Evolutionary conservation across 2,113 vertebrate genomes (phyloP).

Genomic region (Patagioenas fasciata): DNA sequence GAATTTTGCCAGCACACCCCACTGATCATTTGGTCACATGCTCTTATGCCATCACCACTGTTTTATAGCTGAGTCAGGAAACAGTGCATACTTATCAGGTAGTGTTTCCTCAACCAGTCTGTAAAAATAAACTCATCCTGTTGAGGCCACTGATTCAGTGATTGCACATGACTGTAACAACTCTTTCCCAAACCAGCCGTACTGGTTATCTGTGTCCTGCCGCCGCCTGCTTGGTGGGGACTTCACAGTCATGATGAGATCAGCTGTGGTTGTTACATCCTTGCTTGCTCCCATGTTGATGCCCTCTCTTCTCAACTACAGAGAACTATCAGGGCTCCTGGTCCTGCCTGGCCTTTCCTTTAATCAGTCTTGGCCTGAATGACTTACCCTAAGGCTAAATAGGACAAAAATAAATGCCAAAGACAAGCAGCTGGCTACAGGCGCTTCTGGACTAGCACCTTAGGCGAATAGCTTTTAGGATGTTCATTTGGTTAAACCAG

Average conservation of each 20-base stretch:
- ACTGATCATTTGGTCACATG: neutral
- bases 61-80: neutral
- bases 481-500: neutral
- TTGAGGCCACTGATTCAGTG: neutral
- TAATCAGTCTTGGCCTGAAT: neutral
- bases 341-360: neutral
- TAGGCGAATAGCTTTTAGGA: neutral
- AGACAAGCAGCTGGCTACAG: neutral
- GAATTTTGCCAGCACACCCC: neutral
- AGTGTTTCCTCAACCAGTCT: neutral
- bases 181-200: neutral
- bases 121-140: neutral
- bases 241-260: neutral
- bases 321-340: neutral
- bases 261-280: neutral
- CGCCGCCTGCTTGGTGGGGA: neutral
- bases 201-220: neutral
- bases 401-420: neutral
- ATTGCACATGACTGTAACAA: neutral
- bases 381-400: neutral
- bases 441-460: neutral
- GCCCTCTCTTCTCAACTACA: neutral
- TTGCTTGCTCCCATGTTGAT: neutral
- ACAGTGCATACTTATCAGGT: fast-evolving
- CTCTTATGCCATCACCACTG: neutral